phyloP scores from a whole-genome alignment of 2,797 vertebrate genomes.

The Girardinus metallicus region DNA sequence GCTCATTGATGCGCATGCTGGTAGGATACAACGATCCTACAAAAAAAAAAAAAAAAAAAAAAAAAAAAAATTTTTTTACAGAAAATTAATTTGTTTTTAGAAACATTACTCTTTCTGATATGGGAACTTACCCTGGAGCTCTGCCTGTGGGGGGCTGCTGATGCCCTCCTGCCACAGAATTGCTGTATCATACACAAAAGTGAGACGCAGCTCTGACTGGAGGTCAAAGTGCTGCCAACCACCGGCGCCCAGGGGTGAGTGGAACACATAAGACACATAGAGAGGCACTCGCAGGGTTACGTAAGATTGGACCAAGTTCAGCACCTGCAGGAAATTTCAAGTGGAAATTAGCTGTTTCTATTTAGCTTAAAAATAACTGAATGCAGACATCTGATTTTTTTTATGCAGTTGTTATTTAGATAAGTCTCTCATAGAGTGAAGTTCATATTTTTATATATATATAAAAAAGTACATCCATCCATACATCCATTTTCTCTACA shows the following conservation, averaged over 20 bases:
- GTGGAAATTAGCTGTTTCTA: background rate
- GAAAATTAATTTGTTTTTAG: background rate
- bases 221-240: slow-evolving; percentile 98
- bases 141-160: slow-evolving; percentile 91
- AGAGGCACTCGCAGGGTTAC: slow-evolving; percentile 93
- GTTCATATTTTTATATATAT: background rate
- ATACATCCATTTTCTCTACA: too few relatives aligned
- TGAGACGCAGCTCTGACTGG: slow-evolving; percentile 92
- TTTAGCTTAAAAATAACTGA: background rate
- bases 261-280: slow-evolving; percentile 94
- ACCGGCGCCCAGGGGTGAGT: slow-evolving; percentile 88
- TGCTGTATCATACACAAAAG: slow-evolving; percentile 96
- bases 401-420: background rate
- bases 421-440: background rate
- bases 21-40: slow-evolving; percentile 92
- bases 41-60: slow-evolving; percentile 23
- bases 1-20: slow-evolving; percentile 92
- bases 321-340: slow-evolving; percentile 78
- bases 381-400: background rate
- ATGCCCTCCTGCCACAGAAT: slow-evolving; percentile 95
- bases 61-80: slow-evolving; percentile 17
- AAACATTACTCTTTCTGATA: background rate
- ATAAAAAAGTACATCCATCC: too few relatives aligned
- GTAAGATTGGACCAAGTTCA: slow-evolving; percentile 95
- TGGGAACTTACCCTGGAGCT: slow-evolving; percentile 85